These are phyloP conservation scores for Mythimna vitellina DNA, from an alignment of 2,888 invertebrate species.

Conservation along the genomic window DNA sequence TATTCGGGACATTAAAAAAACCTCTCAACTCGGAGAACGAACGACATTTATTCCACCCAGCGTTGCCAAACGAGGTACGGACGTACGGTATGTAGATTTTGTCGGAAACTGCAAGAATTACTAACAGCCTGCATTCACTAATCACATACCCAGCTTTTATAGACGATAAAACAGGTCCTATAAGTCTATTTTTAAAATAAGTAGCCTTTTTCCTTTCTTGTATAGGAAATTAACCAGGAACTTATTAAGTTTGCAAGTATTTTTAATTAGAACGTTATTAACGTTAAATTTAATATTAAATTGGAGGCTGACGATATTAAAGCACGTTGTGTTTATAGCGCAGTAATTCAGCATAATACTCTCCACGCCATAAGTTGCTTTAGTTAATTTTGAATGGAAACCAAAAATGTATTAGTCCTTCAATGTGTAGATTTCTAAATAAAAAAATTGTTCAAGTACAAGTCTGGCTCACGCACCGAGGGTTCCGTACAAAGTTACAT, in stretches of 20 bases:
- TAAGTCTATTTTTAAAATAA: conserved; percentile 21
- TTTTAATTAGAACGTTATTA: conserved; percentile 23
- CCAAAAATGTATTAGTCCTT: not conserved
- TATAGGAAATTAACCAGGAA: not conserved
- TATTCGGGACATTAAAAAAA: conserved; percentile 47
- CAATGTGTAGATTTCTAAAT: not conserved
- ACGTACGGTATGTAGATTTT: conserved; percentile 63
- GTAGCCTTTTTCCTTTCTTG: conserved; percentile 9
- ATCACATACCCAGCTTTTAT: conserved; percentile 53
- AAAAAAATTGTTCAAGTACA: too few relatives aligned
- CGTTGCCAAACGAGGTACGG: conserved; percentile 63
- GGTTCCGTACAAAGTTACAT: too few relatives aligned
- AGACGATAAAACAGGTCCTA: conserved; percentile 29
- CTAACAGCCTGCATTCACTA: conserved; percentile 60
- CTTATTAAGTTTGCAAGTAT: conserved; percentile 11
- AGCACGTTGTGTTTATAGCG: not conserved
- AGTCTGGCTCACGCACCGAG: too few relatives aligned
- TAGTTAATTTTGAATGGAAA: not conserved
- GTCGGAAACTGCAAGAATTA: conserved; percentile 64
- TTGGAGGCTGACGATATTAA: not conserved
- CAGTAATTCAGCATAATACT: conserved; percentile 4
- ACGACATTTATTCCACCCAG: conserved; percentile 59
- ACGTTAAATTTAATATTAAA: not conserved
- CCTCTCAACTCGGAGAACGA: conserved; percentile 39
- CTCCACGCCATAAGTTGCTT: not conserved